Base-by-base conservation (phyloP, 2,113 vertebrate genomes). In the Calypte anna region DNA sequence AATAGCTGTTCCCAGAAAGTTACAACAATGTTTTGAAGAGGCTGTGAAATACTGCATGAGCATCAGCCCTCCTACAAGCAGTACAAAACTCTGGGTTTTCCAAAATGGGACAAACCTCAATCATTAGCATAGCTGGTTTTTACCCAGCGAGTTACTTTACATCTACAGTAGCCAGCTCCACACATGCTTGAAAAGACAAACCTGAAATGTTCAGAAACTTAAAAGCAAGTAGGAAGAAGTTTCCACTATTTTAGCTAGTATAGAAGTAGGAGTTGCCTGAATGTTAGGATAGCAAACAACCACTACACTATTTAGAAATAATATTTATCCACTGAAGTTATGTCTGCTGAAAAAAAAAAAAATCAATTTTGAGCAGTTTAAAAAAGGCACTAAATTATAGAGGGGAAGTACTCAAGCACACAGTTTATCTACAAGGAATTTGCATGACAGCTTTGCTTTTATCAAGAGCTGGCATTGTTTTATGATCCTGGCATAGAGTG, bases 321-420 rank as follows among this genome's bases (percentile, higher is more conserved):
- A 91, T 94, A 95, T 94, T 96, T 96, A 53, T 73, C 61, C 50
- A 66, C 86, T 55, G 12, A 77, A 88, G 61, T 54, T 82, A 73
- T 78, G 86, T 76, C 85, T 82, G 40, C 69, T 84, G 75, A 38
- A 38, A 38, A 38, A 38, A 38, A 91, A 69, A 7, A 69, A 38
- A 94, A 66, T 75, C 67, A 91, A 73, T 94, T 48, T 40, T 24
- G 14, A 67, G 53, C 61, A 72, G 76, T 64, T 90, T 69, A 8
- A 72, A 87, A 88, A 68, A 59, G 23, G 55, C 40, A 70, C 63
- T 63, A 72, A 86, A 83, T 90, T 79, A 70, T 17, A 68, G 63
- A 55, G 67, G 73, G 62, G 78, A 95, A 94, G 72, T 61, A 21
- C 81, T 88, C 75, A 82, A 82, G 76, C 40, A 85, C 17, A 80